Evolutionary conservation across 2,888 invertebrate genomes (phyloP).

Genomic region (Meta bourneti): DNA sequence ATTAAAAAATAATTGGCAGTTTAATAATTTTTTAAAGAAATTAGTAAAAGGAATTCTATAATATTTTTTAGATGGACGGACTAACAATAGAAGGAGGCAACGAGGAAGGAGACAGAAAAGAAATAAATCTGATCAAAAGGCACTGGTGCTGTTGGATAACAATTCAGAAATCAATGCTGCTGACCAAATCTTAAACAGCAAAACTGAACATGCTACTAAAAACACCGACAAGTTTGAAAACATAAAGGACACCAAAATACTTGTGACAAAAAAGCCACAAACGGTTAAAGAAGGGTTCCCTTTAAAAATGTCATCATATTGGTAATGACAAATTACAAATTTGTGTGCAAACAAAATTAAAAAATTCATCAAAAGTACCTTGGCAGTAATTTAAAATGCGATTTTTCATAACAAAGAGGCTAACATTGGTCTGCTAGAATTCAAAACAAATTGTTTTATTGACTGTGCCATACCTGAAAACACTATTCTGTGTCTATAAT

Average conservation of each 20-base stretch:
- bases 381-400: too few species aligned
- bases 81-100: constrained; percentile 40
- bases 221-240: neutral
- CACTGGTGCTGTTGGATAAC: constrained; percentile 4
- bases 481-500: too few species aligned
- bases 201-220: constrained; percentile 11
- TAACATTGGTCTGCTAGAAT: neutral
- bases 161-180: constrained; percentile 15
- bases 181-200: neutral
- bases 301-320: constrained; percentile 41
- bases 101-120: constrained; percentile 47
- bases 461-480: too few species aligned
- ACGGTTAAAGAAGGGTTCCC: constrained; percentile 23
- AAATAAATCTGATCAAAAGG: constrained; percentile 37
- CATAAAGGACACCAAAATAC: neutral
- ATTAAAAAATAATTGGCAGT: neutral
- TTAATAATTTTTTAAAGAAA: neutral
- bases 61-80: constrained; percentile 29
- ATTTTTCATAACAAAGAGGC: neutral
- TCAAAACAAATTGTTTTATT: too few species aligned
- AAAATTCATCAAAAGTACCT: neutral
- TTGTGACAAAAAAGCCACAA: neutral
- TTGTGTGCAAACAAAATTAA: neutral
- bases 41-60: neutral
- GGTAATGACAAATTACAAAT: constrained; percentile 20